A percentile compares a stretch with the other conserved stretches of the same genome.
phyloP scores from a whole-genome alignment of 2,888 invertebrate genomes.

The Tineola bisselliella region DNA sequence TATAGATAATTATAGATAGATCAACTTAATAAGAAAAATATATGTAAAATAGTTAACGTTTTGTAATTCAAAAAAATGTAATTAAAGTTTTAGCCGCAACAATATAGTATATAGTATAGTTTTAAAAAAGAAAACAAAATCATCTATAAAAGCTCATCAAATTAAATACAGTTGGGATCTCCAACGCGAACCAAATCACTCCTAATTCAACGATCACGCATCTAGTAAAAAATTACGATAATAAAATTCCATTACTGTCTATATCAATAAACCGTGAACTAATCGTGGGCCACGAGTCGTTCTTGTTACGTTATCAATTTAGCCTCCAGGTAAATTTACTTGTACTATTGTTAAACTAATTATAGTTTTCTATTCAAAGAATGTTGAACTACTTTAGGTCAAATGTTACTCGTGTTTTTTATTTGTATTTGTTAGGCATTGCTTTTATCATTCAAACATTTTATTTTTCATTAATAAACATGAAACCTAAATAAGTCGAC shows the following conservation, averaged over 20 bases:
- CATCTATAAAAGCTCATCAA: not conserved
- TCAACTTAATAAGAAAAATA: no score
- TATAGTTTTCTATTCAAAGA: not conserved
- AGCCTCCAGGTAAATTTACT: not conserved
- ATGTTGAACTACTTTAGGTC: not conserved
- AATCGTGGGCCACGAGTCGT: constrained; percentile 19
- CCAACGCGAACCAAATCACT: not conserved
- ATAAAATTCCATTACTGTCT: constrained; percentile 33
- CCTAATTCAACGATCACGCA: constrained; percentile 29
- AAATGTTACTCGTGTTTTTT: not conserved
- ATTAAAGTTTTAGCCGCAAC: no score
- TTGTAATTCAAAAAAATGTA: no score
- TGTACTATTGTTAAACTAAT: not conserved
- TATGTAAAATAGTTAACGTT: no score
- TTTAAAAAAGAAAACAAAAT: no score
- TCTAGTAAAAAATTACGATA: constrained; percentile 33
- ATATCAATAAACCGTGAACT: constrained; percentile 26
- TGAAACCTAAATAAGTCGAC: no score
- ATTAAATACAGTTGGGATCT: not conserved
- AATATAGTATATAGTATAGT: no score
- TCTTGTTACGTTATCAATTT: constrained; percentile 2
- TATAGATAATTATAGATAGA: no score
- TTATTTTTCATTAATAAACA: no score
- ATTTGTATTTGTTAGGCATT: not conserved
- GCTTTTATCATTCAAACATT: not conserved